Conservation (phyloP, 2,113 vertebrate species). For the Ptilonorhynchus violaceus region DNA sequence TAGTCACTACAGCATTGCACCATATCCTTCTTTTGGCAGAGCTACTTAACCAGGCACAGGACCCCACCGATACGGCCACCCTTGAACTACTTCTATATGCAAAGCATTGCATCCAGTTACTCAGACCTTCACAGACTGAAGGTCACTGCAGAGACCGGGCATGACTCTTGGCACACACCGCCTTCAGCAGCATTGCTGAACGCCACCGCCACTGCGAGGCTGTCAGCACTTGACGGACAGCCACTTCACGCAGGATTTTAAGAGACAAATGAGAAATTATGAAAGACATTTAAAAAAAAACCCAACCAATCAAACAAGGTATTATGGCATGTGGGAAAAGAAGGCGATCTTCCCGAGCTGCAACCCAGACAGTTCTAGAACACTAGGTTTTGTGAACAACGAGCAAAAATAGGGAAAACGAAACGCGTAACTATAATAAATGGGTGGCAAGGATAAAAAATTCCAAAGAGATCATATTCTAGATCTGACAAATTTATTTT, state of each 20-base stretch:
- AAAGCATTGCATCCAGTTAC: not conserved
- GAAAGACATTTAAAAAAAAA: not conserved
- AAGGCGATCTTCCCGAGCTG: not conserved
- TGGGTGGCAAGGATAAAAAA: not conserved
- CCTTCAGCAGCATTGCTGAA: not conserved
- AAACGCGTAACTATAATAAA: not conserved
- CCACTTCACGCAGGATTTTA: not conserved
- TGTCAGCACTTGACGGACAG: not conserved
- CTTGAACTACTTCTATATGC: not conserved
- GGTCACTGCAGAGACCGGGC: not conserved
- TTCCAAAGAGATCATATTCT: not conserved
- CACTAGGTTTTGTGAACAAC: not conserved
- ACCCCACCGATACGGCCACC: fast-evolving
- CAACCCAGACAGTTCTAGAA: not conserved
- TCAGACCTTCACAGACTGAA: not conserved
- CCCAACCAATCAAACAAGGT: not conserved
- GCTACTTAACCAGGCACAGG: not conserved
- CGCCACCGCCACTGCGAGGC: fast-evolving
- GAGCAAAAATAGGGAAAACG: not conserved
- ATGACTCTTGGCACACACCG: fast-evolving
- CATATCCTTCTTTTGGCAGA: not conserved
- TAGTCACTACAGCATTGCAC: not conserved
- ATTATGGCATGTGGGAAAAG: not conserved
- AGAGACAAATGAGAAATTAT: not conserved
- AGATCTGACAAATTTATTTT: not conserved